phyloP scores from a whole-genome alignment of 1,140 invertebrate genomes.

The Cecropterus lyciades region DNA sequence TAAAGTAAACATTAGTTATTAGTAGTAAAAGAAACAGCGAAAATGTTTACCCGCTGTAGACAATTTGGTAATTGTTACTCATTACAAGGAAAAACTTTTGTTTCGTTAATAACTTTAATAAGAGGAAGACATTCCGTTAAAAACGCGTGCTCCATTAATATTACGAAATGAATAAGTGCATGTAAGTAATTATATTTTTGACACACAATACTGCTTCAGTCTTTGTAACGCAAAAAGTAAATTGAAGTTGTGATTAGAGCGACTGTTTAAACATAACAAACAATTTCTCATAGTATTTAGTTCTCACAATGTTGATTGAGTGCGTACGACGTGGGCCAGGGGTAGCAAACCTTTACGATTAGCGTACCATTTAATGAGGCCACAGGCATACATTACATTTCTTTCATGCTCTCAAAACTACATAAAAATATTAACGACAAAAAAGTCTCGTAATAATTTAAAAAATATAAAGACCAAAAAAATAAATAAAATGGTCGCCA shows the following conservation, averaged over 20 bases:
- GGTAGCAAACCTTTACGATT: no score
- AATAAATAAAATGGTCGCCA: no score
- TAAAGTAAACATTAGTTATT: no score
- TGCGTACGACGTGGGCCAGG: slow-evolving; percentile 41
- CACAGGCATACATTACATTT: no score
- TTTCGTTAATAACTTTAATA: slow-evolving; percentile 11
- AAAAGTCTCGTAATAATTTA: no score
- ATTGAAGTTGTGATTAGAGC: slow-evolving; percentile 65
- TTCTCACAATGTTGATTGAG: slow-evolving; percentile 62
- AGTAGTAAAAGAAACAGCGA: no score
- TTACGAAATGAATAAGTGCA: slow-evolving; percentile 45
- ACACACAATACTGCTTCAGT: slow-evolving; percentile 58
- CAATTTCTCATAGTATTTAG: slow-evolving; percentile 57
- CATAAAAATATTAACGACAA: no score
- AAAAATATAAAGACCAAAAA: no score
- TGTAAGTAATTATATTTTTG: slow-evolving; percentile 59
- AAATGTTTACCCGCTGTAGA: no score
- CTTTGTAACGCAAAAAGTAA: slow-evolving; percentile 69
- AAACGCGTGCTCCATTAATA: slow-evolving; percentile 41
- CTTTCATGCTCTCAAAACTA: no score
- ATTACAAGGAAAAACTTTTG: neutral
- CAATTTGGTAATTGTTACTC: neutral
- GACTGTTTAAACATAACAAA: slow-evolving; percentile 59
- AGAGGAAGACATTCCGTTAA: slow-evolving; percentile 36
- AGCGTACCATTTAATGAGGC: no score